Conservation (phyloP, 2,888 invertebrate genomes). For the Tridacna gigas region DNA sequence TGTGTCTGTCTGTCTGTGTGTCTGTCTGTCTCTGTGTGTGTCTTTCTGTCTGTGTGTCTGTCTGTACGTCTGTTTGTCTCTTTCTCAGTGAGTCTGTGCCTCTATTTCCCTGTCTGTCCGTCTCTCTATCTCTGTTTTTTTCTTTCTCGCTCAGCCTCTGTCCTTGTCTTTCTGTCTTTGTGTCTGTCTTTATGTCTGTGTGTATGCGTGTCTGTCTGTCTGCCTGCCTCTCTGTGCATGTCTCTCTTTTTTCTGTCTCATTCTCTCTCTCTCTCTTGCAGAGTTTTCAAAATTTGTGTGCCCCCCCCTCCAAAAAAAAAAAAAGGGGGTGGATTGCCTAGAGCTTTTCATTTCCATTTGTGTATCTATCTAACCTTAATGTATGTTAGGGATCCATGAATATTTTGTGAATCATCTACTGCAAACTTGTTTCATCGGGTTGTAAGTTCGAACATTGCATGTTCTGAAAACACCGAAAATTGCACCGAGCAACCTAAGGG, state of each 20-base stretch:
- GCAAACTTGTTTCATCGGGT: too few relatives aligned
- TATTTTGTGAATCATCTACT: too few relatives aligned
- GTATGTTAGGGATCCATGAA: too few relatives aligned
- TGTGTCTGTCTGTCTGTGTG: too few relatives aligned
- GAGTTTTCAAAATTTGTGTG: too few relatives aligned
- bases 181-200: neutral
- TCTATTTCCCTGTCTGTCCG: neutral
- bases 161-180: neutral
- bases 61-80: neutral
- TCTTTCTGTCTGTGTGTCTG: neutral
- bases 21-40: neutral
- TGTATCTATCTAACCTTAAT: too few relatives aligned
- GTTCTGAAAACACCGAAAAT: too few relatives aligned
- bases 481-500: too few relatives aligned
- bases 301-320: too few relatives aligned
- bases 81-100: neutral
- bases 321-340: too few relatives aligned
- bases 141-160: neutral
- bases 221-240: neutral
- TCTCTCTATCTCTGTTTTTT: neutral
- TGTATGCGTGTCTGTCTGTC: neutral
- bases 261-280: neutral
- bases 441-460: too few relatives aligned
- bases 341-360: too few relatives aligned
- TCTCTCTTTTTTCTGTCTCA: neutral